Base-by-base conservation (phyloP, 2,797 vertebrate species). In the Borostomias antarcticus region DNA sequence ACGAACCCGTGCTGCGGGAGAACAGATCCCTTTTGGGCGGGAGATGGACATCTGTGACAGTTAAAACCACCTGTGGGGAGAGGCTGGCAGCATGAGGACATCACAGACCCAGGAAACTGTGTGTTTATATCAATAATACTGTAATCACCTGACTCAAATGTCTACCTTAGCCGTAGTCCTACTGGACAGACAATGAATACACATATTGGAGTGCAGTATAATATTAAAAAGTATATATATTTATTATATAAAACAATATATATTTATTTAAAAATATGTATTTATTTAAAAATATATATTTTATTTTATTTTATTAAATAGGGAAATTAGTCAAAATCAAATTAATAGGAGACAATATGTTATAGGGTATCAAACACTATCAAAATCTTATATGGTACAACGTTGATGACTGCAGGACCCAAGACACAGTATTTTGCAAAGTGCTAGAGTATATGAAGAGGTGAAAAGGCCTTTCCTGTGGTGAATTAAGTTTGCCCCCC, bases 401-500 rank as follows among this genome's bases (percentile, higher is more conserved):
- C 53, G 29, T 6, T 15, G 70, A 79, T 74, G 72, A 71, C 72
- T 65, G 53, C 51, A 62, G 58, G 33, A 69, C 75, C 58, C 62
- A 57, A 62, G 45, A 54, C 30, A 56, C 62, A 60, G 51, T 50
- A 58, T 37, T 57, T 54, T 64, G 45, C 52, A 35, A 58, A 62
- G 15, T 45, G 15, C 40, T 17, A 53, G 54, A 61, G 2, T 59
- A 11, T 62, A 54, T 52, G 53, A 52, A 21, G 54, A 54, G 33
- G 74, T 62, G 66, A 72, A 74, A 71, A 80, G 70, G 54, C 19
- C 28, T 59, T 68, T 69, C 51, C 61, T 29, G 72, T 59, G 59
- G 81, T 83, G 58, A 86, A 86, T 84, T 69, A 79, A 72, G 75
- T 74, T 68, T 72, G 70, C 53, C 66, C 69, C 78, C 51, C 71